Percentiles rank a stretch among this genome's conserved stretches.
These are phyloP conservation scores for Mustelus asterias DNA, from an alignment of 2,113 vertebrate species.

Conservation along the genomic window DNA sequence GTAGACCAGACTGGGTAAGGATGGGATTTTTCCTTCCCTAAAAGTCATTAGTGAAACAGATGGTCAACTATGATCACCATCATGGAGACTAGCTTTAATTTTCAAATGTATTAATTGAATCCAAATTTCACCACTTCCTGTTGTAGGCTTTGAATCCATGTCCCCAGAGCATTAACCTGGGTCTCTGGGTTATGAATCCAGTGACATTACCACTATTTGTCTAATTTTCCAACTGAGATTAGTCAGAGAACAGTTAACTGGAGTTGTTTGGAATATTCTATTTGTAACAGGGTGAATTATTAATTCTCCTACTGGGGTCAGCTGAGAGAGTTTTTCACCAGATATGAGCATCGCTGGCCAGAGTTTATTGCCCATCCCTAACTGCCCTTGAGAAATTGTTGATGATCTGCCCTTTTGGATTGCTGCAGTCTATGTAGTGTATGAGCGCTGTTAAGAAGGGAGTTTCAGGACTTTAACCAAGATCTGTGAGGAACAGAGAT, in stretches of 20 bases:
- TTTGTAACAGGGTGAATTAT: neutral
- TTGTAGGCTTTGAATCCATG: neutral
- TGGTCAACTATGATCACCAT: neutral
- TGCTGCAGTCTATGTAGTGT: no score
- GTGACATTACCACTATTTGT: neutral
- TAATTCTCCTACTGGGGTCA: neutral
- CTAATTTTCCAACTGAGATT: neutral
- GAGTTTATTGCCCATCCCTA: no score
- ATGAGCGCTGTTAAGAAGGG: no score
- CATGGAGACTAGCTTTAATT: neutral
- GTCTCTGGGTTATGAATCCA: no score
- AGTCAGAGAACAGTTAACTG: neutral
- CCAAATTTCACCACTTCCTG: neutral
- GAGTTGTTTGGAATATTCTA: neutral
- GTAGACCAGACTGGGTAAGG: neutral
- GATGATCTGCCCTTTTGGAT: no score
- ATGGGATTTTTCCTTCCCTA: neutral
- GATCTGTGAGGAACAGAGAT: no score
- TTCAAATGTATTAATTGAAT: neutral
- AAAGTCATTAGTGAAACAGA: neutral
- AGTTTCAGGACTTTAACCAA: no score
- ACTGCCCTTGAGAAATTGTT: no score
- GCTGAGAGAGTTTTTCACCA: neutral
- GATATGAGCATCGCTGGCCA: no score
- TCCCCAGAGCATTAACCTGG: no score